Conservation (phyloP, 2,113 vertebrate genomes). For the Ceratotherium simum region DNA sequence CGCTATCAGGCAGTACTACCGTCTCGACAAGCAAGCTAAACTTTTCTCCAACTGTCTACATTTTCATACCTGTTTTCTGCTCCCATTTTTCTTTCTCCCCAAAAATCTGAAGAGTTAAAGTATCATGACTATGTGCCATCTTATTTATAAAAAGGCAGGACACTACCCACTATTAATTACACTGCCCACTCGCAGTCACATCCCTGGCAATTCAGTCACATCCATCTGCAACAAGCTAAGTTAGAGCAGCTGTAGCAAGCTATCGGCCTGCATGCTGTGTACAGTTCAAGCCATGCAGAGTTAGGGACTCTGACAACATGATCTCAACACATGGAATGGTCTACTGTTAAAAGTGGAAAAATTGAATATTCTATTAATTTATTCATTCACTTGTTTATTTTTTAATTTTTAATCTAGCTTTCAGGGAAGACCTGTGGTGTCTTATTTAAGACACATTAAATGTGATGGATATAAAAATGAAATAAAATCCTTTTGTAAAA, state of each 20-base stretch:
- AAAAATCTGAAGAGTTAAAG: neutral
- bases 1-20: constrained; percentile 26
- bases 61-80: neutral
- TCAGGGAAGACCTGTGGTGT: neutral
- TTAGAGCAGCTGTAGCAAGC: neutral
- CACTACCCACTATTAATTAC: fast-evolving
- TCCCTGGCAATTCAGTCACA: too few species aligned
- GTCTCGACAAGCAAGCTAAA: constrained; percentile 13
- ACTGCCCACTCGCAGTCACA: fast-evolving
- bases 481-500: neutral
- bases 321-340: neutral
- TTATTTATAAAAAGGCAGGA: neutral
- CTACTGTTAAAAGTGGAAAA: neutral
- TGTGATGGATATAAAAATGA: neutral
- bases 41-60: neutral
- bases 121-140: neutral
- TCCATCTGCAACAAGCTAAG: fast-evolving
- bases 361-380: neutral
- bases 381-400: neutral
- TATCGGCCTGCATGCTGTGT: fast-evolving
- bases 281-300: fast-evolving
- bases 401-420: neutral
- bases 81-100: neutral
- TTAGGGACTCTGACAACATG: neutral
- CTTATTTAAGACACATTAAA: neutral